Evolutionary conservation across 2,113 vertebrate species (phyloP).

Genomic region (Pampusana beccarii): DNA sequence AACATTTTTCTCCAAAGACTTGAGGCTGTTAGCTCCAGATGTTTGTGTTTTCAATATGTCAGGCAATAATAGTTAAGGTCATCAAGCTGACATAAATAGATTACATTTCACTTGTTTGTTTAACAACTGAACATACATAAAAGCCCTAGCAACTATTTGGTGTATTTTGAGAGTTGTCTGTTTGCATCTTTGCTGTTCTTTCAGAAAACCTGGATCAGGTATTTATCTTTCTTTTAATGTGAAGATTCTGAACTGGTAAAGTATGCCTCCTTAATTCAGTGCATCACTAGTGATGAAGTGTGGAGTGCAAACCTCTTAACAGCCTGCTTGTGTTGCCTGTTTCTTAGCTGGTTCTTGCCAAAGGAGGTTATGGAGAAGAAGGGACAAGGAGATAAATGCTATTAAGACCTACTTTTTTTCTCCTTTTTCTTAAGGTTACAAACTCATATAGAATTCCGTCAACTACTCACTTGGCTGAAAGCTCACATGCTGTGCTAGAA

Average conservation of each 20-base stretch:
- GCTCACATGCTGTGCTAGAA: neutral
- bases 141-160: neutral
- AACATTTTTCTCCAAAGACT: neutral
- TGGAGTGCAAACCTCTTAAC: neutral
- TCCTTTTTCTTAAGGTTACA: neutral
- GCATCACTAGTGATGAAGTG: neutral
- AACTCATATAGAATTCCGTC: neutral
- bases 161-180: neutral
- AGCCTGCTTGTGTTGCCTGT: neutral
- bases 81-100: neutral
- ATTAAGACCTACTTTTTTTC: neutral
- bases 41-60: neutral
- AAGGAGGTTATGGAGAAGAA: neutral
- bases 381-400: neutral
- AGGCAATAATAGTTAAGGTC: neutral
- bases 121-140: neutral
- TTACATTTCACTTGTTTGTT: neutral
- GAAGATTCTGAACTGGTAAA: neutral
- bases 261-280: neutral
- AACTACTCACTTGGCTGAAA: fast-evolving
- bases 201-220: neutral
- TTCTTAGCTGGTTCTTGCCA: neutral
- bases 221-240: neutral
- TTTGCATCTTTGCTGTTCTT: neutral
- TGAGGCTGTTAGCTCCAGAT: neutral